Evolutionary conservation across 2,113 vertebrate genomes (phyloP).

Genomic region (Tichodroma muraria): DNA sequence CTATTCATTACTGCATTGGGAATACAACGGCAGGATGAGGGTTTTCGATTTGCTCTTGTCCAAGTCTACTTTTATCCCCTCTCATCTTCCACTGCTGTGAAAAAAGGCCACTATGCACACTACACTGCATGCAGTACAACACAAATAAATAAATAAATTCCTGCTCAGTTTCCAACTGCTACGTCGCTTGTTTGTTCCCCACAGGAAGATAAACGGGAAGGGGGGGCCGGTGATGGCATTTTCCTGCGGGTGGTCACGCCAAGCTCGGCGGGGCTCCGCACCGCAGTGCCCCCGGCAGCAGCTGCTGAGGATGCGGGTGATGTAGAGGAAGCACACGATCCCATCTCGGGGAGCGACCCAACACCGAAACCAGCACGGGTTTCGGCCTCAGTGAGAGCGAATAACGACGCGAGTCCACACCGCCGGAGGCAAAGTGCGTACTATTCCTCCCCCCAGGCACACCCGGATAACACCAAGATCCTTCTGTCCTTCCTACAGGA

Average conservation of each 20-base stretch:
- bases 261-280: neutral
- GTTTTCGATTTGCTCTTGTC: neutral
- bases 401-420: neutral
- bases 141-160: neutral
- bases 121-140: neutral
- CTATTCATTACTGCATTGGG: neutral
- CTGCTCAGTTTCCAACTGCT: neutral
- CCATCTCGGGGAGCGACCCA: neutral
- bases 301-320: neutral
- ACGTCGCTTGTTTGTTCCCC: neutral
- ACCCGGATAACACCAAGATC: neutral
- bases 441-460: too few relatives aligned
- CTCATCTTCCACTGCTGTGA: neutral
- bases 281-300: neutral
- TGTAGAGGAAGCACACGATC: fast-evolving
- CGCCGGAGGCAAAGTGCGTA: neutral
- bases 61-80: neutral
- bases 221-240: neutral
- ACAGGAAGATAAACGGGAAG: neutral
- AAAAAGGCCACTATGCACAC: neutral
- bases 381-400: fast-evolving
- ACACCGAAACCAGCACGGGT: neutral
- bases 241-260: neutral
- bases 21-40: neutral
- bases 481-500: neutral